Conservation (phyloP, 2,113 vertebrate species). For the Corythaeola cristata region DNA sequence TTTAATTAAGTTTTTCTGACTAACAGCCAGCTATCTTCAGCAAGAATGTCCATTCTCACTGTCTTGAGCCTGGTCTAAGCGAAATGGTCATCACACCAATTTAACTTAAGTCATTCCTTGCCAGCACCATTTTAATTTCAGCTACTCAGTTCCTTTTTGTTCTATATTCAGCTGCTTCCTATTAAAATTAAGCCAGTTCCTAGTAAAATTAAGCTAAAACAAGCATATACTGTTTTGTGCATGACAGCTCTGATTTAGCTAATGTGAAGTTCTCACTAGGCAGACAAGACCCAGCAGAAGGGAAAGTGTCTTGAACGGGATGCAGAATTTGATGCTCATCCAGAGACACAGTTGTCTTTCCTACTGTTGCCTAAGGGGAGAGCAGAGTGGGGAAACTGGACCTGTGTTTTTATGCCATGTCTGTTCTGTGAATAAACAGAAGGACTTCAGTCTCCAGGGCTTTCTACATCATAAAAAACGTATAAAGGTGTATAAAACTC, state of each 20-base stretch:
- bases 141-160: neutral
- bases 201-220: neutral
- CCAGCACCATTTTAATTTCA: neutral
- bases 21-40: neutral
- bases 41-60: neutral
- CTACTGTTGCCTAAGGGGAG: neutral
- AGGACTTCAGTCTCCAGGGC: neutral
- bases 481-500: neutral
- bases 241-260: neutral
- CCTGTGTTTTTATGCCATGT: neutral
- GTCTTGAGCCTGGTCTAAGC: neutral
- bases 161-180: neutral
- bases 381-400: neutral
- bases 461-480: neutral
- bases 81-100: neutral
- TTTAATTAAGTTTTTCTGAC: neutral
- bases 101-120: neutral
- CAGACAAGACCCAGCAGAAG: neutral
- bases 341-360: neutral
- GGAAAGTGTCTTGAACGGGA: neutral
- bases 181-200: neutral
- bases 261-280: neutral
- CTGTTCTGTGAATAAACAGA: neutral
- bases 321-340: neutral
- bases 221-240: neutral